These are phyloP conservation scores for Caenorhabditis virilis DNA, from an alignment of 2,888 invertebrate species.

Conservation along the genomic window DNA sequence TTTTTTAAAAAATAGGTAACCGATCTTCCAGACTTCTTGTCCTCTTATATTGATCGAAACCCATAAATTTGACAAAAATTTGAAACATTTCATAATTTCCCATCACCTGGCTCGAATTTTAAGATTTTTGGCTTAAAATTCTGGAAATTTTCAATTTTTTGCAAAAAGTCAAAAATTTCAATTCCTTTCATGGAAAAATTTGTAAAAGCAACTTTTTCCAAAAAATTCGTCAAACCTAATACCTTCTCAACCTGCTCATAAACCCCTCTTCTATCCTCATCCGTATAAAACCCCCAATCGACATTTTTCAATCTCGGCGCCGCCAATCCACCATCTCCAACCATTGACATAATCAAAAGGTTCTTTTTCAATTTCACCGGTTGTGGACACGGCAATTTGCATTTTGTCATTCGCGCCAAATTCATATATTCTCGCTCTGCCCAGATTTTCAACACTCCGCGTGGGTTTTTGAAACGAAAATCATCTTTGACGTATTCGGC, in stretches of 20 bases:
- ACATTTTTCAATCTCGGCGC: conserved; percentile 74
- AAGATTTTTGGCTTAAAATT: too few species aligned
- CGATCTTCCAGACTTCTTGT: too few species aligned
- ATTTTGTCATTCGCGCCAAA: conserved; percentile 51
- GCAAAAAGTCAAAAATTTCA: conserved; percentile 8
- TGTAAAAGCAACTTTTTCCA: conserved; percentile 1
- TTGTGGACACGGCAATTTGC: conserved; percentile 72
- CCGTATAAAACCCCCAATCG: conserved; percentile 64
- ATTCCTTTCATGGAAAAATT: background rate
- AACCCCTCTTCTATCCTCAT: conserved; percentile 38
- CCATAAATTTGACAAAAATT: too few species aligned
- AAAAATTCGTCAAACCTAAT: background rate
- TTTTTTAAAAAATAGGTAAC: too few species aligned
- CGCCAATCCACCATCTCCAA: conserved; percentile 72
- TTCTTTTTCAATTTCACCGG: conserved; percentile 74
- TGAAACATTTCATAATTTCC: too few species aligned
- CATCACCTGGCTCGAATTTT: too few species aligned
- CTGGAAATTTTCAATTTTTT: too few species aligned
- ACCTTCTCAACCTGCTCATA: conserved; percentile 40
- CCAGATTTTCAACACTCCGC: conserved; percentile 75
- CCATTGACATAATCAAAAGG: conserved; percentile 74
- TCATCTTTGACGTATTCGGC: conserved; percentile 74
- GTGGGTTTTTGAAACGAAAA: conserved; percentile 74
- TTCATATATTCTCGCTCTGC: conserved; percentile 76
- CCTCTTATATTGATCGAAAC: too few species aligned